phyloP scores from a whole-genome alignment of 2,888 invertebrate species.

The Temnothorax rugatulus region DNA sequence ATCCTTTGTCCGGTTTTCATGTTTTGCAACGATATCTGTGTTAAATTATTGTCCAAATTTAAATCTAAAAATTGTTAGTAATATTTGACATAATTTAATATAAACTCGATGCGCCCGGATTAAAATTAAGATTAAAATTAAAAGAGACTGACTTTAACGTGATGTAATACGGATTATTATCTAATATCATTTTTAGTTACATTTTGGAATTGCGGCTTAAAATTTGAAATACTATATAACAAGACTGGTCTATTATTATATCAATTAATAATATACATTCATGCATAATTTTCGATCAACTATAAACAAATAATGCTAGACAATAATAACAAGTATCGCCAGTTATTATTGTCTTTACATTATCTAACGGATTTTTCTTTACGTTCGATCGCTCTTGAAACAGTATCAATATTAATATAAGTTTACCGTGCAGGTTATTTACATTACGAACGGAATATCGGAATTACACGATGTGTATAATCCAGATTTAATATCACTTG shows the following conservation, averaged over 20 bases:
- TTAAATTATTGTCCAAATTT: background rate
- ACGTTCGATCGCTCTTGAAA: background rate
- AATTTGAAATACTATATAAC: background rate
- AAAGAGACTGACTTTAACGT: background rate
- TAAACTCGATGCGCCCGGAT: background rate
- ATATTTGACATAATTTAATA: background rate
- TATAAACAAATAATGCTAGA: background rate
- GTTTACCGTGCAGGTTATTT: slow-evolving; percentile 31
- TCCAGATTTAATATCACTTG: slow-evolving; percentile 54
- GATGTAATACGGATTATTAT: background rate
- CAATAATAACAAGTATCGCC: background rate
- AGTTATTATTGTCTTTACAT: background rate
- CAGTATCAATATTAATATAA: slow-evolving; percentile 30
- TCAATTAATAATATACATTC: slow-evolving; percentile 10
- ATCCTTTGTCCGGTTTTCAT: background rate
- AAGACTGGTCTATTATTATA: background rate
- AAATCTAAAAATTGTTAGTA: background rate
- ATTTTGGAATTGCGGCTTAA: background rate
- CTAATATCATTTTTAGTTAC: slow-evolving; percentile 6
- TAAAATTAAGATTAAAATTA: background rate
- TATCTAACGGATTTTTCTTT: background rate
- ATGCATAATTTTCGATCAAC: background rate
- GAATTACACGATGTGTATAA: slow-evolving; percentile 43
- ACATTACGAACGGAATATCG: slow-evolving; percentile 29
- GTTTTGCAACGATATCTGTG: background rate